phyloP scores from a whole-genome alignment of 2,113 vertebrate genomes.

The Sorex fumeus region DNA sequence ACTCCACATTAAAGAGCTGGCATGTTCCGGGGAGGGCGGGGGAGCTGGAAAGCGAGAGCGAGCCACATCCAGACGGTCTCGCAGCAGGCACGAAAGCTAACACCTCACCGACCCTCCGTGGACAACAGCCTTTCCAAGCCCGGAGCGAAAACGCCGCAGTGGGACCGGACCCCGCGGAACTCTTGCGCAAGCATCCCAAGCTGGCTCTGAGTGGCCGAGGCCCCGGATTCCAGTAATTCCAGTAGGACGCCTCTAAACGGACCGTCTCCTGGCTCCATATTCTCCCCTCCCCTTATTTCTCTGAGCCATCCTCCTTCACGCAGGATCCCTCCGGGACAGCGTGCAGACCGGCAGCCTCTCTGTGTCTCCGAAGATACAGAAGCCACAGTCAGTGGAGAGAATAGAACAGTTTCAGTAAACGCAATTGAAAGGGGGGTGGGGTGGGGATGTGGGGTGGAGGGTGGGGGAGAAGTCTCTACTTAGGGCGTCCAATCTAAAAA shows the following conservation, averaged over 20 bases:
- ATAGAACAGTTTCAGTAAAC: background rate
- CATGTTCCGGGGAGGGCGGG: constrained; percentile 72
- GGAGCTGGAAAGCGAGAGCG: constrained; percentile 55
- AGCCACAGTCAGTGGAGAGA: background rate
- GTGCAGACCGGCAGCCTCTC: background rate
- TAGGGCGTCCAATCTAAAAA: constrained; percentile 24
- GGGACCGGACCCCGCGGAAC: background rate
- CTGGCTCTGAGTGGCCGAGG: background rate
- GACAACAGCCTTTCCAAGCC: constrained; percentile 31
- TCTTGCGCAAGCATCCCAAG: background rate
- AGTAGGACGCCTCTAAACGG: background rate
- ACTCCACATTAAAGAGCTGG: constrained; percentile 84
- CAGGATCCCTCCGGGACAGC: background rate
- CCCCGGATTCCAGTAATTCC: constrained; percentile 10
- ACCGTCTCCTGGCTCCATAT: background rate
- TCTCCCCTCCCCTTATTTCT: constrained; percentile 20
- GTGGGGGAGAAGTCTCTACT: constrained; percentile 40
- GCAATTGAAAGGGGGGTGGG: too few species aligned
- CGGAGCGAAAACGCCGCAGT: background rate
- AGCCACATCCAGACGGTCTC: constrained; percentile 59
- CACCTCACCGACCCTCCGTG: constrained; percentile 43
- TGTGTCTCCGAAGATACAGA: background rate
- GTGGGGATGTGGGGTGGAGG: constrained; percentile 2
- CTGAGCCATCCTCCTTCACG: constrained; percentile 1
- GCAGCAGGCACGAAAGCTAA: constrained; percentile 69